Conservation (phyloP, 2,888 invertebrate genomes). For the Antheraea assamensis region DNA sequence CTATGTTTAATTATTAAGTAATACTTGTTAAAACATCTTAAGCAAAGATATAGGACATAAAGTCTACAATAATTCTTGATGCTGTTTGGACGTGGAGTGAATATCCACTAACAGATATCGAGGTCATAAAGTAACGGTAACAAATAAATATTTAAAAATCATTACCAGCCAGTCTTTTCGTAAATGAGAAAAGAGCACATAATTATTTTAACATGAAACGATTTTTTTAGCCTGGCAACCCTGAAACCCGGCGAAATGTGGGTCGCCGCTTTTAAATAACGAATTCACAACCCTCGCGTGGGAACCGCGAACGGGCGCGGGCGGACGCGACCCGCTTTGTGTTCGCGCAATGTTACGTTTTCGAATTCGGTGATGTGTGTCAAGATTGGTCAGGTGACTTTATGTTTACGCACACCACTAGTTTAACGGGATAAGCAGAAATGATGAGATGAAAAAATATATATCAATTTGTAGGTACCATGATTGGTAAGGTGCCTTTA, state of each 20-base stretch:
- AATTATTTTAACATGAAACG: neutral
- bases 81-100: no score
- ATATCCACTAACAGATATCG: no score
- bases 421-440: neutral
- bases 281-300: conserved; percentile 32
- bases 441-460: neutral
- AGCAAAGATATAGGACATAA: no score
- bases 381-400: neutral
- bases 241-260: conserved; percentile 27
- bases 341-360: conserved; percentile 12
- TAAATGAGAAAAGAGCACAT: neutral
- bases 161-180: neutral
- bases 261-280: conserved; percentile 31
- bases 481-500: no score
- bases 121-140: neutral
- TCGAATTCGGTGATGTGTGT: conserved; percentile 14
- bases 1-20: no score
- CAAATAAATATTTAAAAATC: neutral
- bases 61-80: no score
- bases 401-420: neutral
- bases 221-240: conserved; percentile 8
- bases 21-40: no score
- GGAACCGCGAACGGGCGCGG: conserved; percentile 17
- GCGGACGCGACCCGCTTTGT: conserved; percentile 4
- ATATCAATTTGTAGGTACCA: no score